Conservation (phyloP, 2,888 invertebrate genomes). For the Pardosa pseudoannulata region DNA sequence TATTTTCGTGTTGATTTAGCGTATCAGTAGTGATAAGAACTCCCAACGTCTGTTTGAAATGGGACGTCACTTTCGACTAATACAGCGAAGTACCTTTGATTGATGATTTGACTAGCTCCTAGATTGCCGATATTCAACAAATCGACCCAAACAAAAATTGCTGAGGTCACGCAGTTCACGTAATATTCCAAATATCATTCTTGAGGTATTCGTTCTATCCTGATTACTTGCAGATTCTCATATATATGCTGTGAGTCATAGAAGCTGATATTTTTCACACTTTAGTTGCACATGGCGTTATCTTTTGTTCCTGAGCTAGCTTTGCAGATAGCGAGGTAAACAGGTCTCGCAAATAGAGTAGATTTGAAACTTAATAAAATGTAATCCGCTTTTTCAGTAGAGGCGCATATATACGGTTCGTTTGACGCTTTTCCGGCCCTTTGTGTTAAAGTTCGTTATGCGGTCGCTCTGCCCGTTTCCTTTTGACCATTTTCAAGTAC, state of each 20-base stretch:
- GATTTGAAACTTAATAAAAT: conserved; percentile 59
- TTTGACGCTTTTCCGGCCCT: conserved; percentile 65
- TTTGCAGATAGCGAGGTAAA: conserved; percentile 25
- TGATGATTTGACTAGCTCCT: not conserved
- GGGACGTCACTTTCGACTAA: conserved; percentile 14
- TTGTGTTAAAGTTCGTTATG: conserved; percentile 58
- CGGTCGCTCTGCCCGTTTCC: conserved; percentile 41
- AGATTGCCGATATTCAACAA: not conserved
- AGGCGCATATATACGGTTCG: conserved; percentile 47
- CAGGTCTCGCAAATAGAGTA: conserved; percentile 9
- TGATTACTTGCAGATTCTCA: not conserved
- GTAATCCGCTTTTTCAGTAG: conserved; percentile 53
- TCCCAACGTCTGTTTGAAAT: conserved; percentile 9
- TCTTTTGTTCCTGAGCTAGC: conserved; percentile 32
- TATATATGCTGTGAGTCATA: conserved; percentile 28
- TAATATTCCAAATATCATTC: not conserved
- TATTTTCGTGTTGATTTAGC: conserved; percentile 1
- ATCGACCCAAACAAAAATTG: not conserved
- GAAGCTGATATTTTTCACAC: conserved; percentile 34
- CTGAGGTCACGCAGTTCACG: no score
- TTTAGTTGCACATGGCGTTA: conserved; percentile 42
- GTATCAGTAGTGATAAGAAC: not conserved
- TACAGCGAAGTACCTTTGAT: conserved; percentile 16
- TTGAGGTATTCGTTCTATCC: not conserved
- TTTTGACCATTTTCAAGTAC: conserved; percentile 41